Conservation (phyloP, 1,140 invertebrate genomes). For the Ectropis grisescens region DNA sequence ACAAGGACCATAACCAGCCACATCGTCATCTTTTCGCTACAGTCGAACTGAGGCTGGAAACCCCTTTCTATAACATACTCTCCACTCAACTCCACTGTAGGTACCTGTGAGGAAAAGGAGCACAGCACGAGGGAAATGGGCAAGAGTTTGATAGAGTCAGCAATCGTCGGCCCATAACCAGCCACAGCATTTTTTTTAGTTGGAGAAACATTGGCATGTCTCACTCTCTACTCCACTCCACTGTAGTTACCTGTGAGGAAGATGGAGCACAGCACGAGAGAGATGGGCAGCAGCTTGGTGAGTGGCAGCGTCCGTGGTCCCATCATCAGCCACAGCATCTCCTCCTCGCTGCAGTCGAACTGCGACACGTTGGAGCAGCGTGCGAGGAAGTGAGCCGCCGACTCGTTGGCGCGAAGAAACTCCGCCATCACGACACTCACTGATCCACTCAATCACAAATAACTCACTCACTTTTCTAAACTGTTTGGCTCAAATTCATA, state of each 20-base stretch:
- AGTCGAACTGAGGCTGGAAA: too few species aligned
- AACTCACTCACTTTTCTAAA: too few species aligned
- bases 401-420: slow-evolving; percentile 36
- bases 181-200: slow-evolving; percentile 67
- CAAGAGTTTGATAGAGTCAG: slow-evolving; percentile 63
- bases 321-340: slow-evolving; percentile 62
- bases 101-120: slow-evolving; percentile 83
- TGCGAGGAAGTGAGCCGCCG: slow-evolving; percentile 23
- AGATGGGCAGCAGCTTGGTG: slow-evolving; percentile 72
- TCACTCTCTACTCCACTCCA: too few species aligned
- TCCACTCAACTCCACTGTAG: too few species aligned
- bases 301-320: slow-evolving; percentile 67
- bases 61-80: too few species aligned
- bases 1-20: slow-evolving; percentile 63
- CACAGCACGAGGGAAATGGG: slow-evolving; percentile 83
- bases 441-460: too few species aligned
- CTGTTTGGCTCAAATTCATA: too few species aligned
- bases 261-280: slow-evolving; percentile 82
- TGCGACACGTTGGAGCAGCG: slow-evolving; percentile 44
- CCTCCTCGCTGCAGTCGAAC: slow-evolving; percentile 69
- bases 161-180: slow-evolving; percentile 61
- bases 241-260: too few species aligned
- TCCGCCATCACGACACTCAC: too few species aligned
- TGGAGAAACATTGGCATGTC: too few species aligned
- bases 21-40: slow-evolving; percentile 69